A percentile compares a stretch with the other conserved stretches of the same genome.
Evolutionary conservation across 2,113 vertebrate genomes (phyloP).

Genomic region (Hystrix brachyura): DNA sequence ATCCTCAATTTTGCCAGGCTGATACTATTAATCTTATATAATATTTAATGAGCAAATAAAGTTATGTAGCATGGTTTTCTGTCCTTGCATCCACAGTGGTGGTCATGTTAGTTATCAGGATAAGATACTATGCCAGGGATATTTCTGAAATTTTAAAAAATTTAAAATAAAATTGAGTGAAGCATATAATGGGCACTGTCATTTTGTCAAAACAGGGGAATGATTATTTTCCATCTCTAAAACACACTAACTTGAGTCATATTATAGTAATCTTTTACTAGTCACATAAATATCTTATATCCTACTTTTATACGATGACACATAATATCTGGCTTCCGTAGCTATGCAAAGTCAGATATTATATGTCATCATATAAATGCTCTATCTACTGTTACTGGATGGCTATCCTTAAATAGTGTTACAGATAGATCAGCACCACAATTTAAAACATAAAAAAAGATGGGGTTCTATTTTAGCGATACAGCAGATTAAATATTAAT

Average conservation of each 20-base stretch:
- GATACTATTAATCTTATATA: background rate
- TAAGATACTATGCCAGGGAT: background rate
- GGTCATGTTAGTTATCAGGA: background rate
- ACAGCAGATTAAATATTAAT: background rate
- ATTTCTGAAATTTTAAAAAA: background rate
- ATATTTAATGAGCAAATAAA: background rate
- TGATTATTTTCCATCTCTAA: background rate
- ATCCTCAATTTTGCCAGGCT: background rate
- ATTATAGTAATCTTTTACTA: background rate
- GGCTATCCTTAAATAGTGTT: background rate
- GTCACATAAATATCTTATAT: background rate
- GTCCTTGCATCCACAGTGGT: background rate
- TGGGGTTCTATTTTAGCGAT: background rate
- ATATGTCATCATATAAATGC: background rate
- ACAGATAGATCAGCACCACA: background rate
- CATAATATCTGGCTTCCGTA: background rate
- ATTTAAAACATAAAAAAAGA: background rate
- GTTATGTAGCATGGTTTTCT: background rate
- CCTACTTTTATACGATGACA: background rate
- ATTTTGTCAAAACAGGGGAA: background rate
- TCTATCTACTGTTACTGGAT: background rate
- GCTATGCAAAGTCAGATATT: background rate
- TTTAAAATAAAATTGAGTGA: constrained; percentile 38
- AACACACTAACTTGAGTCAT: background rate
- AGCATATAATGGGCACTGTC: background rate